Base-by-base conservation (phyloP, 1,140 invertebrate genomes). In the Thrips palmi region DNA sequence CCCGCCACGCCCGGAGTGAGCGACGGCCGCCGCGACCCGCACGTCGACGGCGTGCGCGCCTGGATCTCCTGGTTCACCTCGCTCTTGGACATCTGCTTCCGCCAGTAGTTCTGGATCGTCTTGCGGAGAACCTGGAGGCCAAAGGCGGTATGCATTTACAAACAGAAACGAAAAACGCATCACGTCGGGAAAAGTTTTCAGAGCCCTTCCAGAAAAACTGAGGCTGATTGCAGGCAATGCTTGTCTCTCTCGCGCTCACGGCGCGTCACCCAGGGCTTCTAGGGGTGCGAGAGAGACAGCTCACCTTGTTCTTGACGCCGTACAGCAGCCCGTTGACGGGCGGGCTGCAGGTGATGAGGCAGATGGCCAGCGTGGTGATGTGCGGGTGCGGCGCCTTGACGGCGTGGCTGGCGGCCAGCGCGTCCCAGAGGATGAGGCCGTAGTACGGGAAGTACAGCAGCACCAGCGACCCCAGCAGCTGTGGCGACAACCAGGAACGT, bases 41-140 rank as follows among this genome's bases (percentile, higher is more conserved):
- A 77, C 1, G 68, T 71, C 25, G 74, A 77, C 4, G 79, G 77
- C 2, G 77, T 81, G 42, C 78, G 59, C 3, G 77, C 77, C 52
- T 80, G 75, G 39, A 78, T 78, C 52, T 79, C 67, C 52, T 66
- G 49, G 44, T 77, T 74, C 22, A 82, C 63, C 51, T 82, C 77
- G 45, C 70, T 75, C 50, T 79, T 78, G 1, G 74, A 78, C 52
- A 78, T 67, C 55, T 80, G 69, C 56, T 81, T 80, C n/a, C 79
- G 59, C 65, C 74, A 71, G 50, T 82, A 82, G 47, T 81, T 81
- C 45, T 75, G 64, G 39, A 84, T 70, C 21, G 76, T 74, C 50
- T 75, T 71, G 43, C 70, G 60, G 10, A 79, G 52, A n/a, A n/a
- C n/a, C n/a, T 0, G 64, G n/a, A n/a, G n/a, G n/a, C n/a, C n/a